phyloP scores from a whole-genome alignment of 2,113 vertebrate genomes.

The Bubalus kerabau region DNA sequence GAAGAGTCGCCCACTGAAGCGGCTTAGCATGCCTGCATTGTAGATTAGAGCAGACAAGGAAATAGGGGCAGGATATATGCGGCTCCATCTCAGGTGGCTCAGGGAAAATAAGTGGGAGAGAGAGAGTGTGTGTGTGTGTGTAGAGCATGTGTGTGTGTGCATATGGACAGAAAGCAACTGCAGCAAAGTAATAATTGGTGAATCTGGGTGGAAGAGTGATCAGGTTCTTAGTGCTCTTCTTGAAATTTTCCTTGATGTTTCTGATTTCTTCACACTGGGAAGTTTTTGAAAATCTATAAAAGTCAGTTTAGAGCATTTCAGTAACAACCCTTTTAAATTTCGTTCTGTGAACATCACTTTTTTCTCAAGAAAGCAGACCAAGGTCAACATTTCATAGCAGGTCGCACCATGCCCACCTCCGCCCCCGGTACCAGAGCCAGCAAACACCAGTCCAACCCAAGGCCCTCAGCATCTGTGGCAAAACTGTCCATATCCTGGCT shows the following conservation, averaged over 20 bases:
- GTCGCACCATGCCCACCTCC: not conserved
- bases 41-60: not conserved
- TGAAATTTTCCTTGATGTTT: not conserved
- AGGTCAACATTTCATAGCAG: not conserved
- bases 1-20: not conserved
- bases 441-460: not conserved
- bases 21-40: not conserved
- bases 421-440: not conserved
- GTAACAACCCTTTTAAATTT: not conserved
- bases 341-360: not conserved
- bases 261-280: conserved; percentile 8
- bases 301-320: not conserved
- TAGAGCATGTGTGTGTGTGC: not conserved
- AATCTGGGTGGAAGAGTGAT: not conserved
- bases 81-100: not conserved
- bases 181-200: not conserved
- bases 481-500: not conserved
- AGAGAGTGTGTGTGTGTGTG: not conserved
- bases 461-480: not conserved
- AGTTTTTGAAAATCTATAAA: not conserved
- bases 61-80: not conserved
- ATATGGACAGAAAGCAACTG: not conserved
- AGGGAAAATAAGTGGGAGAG: not conserved
- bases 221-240: not conserved
- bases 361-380: not conserved